Conservation (phyloP, 1,140 invertebrate species). For the Macrocentrus cingulum region DNA sequence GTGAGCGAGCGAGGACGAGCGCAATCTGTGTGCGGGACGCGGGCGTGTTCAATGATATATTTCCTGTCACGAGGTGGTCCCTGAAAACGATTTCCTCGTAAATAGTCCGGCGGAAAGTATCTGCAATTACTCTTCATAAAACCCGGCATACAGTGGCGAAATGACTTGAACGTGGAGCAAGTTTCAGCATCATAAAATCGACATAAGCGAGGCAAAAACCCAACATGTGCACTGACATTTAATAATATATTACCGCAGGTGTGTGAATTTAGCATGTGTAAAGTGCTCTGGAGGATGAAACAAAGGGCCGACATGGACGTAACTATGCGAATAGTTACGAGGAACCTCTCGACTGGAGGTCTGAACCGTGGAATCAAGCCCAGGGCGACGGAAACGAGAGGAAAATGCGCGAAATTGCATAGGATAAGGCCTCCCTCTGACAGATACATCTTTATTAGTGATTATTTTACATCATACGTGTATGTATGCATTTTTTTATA, state of each 20-base stretch:
- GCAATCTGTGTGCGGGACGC: background rate
- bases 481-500: background rate
- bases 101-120: too few species aligned
- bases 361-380: slow-evolving; percentile 15
- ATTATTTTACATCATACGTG: background rate
- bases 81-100: background rate
- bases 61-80: background rate
- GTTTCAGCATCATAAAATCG: too few species aligned
- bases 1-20: background rate
- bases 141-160: too few species aligned
- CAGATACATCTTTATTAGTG: slow-evolving; percentile 46
- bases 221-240: too few species aligned
- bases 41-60: background rate
- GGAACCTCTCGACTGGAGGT: slow-evolving; percentile 34
- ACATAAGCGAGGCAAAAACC: too few species aligned
- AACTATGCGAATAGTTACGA: slow-evolving; percentile 35
- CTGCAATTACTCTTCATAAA: too few species aligned
- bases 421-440: slow-evolving; percentile 31
- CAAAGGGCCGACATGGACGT: background rate
- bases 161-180: too few species aligned
- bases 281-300: too few species aligned
- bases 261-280: too few species aligned
- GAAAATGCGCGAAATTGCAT: slow-evolving; percentile 24
- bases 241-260: too few species aligned
- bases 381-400: slow-evolving; percentile 25